Conservation (phyloP, 2,888 invertebrate species). For the Cerastis rubricosa region DNA sequence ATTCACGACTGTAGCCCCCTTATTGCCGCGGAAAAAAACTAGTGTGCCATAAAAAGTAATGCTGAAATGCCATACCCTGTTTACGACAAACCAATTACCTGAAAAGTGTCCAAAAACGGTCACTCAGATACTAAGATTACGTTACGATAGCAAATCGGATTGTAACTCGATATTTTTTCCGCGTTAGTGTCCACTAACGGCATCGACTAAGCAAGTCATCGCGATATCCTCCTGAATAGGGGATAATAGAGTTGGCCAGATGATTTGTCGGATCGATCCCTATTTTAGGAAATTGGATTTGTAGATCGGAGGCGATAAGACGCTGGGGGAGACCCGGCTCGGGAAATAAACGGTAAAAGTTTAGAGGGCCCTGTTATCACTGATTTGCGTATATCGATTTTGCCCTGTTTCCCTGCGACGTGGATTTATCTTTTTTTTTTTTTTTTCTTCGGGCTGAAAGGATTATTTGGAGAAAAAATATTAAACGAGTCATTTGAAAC, state of each 20-base stretch:
- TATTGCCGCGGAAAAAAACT: neutral
- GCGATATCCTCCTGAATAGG: slow-evolving; percentile 72
- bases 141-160: slow-evolving; percentile 53
- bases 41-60: neutral
- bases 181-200: slow-evolving; percentile 69
- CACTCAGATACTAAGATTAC: slow-evolving; percentile 42
- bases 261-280: slow-evolving; percentile 91
- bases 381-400: slow-evolving; percentile 90
- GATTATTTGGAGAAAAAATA: slow-evolving; percentile 64
- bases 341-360: slow-evolving; percentile 84
- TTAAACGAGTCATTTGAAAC: slow-evolving; percentile 62
- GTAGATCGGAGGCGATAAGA: slow-evolving; percentile 89
- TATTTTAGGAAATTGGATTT: slow-evolving; percentile 91
- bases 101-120: slow-evolving; percentile 37
- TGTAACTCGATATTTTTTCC: slow-evolving; percentile 63
- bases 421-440: slow-evolving; percentile 76
- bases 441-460: slow-evolving; percentile 56
- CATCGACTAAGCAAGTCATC: slow-evolving; percentile 74
- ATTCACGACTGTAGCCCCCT: neutral
- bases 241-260: slow-evolving; percentile 88
- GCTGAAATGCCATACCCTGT: neutral
- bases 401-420: slow-evolving; percentile 70
- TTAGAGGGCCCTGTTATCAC: slow-evolving; percentile 86
- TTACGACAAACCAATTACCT: slow-evolving; percentile 24
- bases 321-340: slow-evolving; percentile 69